Base-by-base conservation (phyloP, 2,113 vertebrate species). In the Dromas ardeola region DNA sequence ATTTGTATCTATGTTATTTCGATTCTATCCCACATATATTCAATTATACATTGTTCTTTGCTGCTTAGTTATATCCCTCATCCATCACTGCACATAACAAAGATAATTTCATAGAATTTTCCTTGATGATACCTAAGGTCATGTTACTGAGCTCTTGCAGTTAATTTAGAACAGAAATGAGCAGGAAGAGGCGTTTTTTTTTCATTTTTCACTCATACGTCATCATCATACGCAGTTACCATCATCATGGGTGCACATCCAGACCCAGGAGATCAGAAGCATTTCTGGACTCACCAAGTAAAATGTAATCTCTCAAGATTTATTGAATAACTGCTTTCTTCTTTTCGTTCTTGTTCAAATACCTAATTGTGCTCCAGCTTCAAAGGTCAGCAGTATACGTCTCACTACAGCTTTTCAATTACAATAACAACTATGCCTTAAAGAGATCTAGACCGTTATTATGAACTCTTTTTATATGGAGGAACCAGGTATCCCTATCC, bases 121-220 rank as follows among this genome's bases (percentile, higher is more conserved):
- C 23, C n/a, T n/a, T 80, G 23, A 27, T 83, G 38, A 38, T 26
- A 63, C 27, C 17, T 49, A 13, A 61, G 30, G 42, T 71, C 12
- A 30, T 1, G 4, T 61, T 74, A 78, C 19, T 81, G 20, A 53
- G 59, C 9, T 61, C 6, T 16, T 90, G 45, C 5, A 49, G 27
- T 27, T 81, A 62, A 90, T 71, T 85, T 79, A 81, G 38, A 78
- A 66, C 10, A 79, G 3, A 30, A 85, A 66, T 58, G 6, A 66
- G 7, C 15, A 74, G 25, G 19, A 71, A 47, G 6, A 50, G 10
- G 14, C n/a, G n/a, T 27, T 36, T 82, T 56, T 76, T 56, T 47
- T 65, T 10, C 0, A 19, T 73, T 85, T 90, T 77, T 65, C 9
- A 65, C 29, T 21, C 15, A 2, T 21, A 15, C 0, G 0, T 21